A percentile compares a stretch with the other conserved stretches of the same genome.
Evolutionary conservation across 2,888 invertebrate species (phyloP).

Genomic region (Schrankia costaestrigalis): DNA sequence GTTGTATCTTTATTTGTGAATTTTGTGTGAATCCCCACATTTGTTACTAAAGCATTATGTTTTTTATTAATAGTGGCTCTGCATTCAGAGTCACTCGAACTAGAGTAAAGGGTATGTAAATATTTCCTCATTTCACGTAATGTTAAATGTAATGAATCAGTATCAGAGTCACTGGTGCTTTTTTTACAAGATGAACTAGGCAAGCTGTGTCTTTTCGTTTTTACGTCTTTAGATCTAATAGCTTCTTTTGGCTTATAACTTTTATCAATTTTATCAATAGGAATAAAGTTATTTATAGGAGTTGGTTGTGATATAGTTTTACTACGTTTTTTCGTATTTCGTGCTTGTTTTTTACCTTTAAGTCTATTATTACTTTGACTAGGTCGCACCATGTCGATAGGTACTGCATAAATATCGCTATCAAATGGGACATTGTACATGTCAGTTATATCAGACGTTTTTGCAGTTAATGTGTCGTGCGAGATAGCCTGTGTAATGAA

Average conservation of each 20-base stretch:
- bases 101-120: slow-evolving; percentile 89
- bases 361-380: slow-evolving; percentile 57
- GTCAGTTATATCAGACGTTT: slow-evolving; percentile 89
- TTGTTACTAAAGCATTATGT: slow-evolving; percentile 69
- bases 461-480: slow-evolving; percentile 86
- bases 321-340: slow-evolving; percentile 62
- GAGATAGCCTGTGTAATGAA: slow-evolving; percentile 95
- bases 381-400: slow-evolving; percentile 88
- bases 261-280: slow-evolving; percentile 50
- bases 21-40: slow-evolving; percentile 59
- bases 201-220: slow-evolving; percentile 85
- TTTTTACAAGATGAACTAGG: slow-evolving; percentile 83
- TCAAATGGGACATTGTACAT: slow-evolving; percentile 94
- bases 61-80: slow-evolving; percentile 72
- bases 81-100: slow-evolving; percentile 84
- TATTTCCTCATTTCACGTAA: slow-evolving; percentile 91
- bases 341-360: slow-evolving; percentile 63
- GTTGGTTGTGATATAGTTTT: slow-evolving; percentile 55
- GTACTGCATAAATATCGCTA: slow-evolving; percentile 93
- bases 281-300: slow-evolving; percentile 33
- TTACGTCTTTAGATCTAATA: slow-evolving; percentile 57
- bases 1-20: slow-evolving; percentile 54
- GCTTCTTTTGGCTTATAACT: slow-evolving; percentile 51
- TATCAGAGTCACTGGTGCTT: slow-evolving; percentile 76
- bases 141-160: slow-evolving; percentile 90